These are phyloP conservation scores for Paralichthys olivaceus DNA, from an alignment of 2,113 vertebrate genomes.

Conservation along the genomic window DNA sequence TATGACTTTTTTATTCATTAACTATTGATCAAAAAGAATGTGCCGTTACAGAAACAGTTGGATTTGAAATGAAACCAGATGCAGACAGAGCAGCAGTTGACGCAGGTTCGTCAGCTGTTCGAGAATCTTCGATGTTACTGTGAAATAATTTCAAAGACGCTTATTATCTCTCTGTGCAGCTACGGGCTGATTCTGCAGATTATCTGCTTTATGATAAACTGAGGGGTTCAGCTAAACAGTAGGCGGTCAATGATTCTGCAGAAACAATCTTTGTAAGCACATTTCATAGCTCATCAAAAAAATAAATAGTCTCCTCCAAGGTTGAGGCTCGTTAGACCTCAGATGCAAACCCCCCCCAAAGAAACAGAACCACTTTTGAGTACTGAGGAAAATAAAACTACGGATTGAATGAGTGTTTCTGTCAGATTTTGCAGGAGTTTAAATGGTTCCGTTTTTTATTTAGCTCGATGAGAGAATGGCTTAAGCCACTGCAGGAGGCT, in stretches of 20 bases:
- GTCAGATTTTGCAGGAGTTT: slow-evolving; percentile 32
- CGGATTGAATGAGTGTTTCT: slow-evolving; percentile 7
- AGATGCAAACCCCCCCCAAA: no score
- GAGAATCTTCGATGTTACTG: background rate
- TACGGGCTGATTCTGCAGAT: slow-evolving; percentile 44
- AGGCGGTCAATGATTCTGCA: slow-evolving; percentile 37
- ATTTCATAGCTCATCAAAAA: slow-evolving; percentile 56
- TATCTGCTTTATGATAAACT: slow-evolving; percentile 1
- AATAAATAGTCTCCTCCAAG: slow-evolving; percentile 32
- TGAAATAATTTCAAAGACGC: slow-evolving; percentile 3
- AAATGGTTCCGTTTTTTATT: slow-evolving; percentile 22
- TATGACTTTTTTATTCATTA: background rate
- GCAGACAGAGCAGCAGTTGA: background rate
- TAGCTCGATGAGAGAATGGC: background rate
- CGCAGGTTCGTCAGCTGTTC: background rate
- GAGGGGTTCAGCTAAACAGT: slow-evolving; percentile 30
- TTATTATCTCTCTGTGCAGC: background rate
- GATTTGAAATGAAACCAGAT: background rate
- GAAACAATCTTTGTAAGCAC: slow-evolving; percentile 47
- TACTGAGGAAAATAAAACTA: slow-evolving; percentile 35
- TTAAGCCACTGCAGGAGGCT: background rate
- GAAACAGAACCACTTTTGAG: background rate
- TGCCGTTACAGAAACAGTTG: background rate
- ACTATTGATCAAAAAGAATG: background rate
- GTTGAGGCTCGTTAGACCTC: slow-evolving; percentile 11